Conservation (phyloP, 1,140 invertebrate species). For the Batillaria attramentaria region DNA sequence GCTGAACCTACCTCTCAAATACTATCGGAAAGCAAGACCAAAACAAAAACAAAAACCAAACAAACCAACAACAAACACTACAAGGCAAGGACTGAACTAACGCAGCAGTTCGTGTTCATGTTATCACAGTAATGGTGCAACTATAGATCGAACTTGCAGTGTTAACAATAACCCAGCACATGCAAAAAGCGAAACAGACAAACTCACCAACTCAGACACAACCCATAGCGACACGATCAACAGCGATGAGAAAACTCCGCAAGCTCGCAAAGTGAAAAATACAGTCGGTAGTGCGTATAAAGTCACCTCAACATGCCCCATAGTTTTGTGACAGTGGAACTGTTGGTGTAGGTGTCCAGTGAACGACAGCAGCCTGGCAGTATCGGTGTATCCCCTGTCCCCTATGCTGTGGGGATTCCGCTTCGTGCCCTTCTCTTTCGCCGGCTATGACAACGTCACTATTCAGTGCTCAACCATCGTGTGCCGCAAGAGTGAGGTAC, state of each 20-base stretch:
- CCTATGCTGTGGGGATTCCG: not conserved
- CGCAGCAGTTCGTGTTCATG: too few relatives aligned
- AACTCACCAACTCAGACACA: not conserved
- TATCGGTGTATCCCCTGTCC: not conserved
- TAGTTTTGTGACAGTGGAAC: not conserved
- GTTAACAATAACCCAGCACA: too few relatives aligned
- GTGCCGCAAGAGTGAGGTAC: not conserved
- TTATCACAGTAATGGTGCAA: too few relatives aligned
- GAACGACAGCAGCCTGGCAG: too few relatives aligned
- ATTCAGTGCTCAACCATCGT: not conserved
- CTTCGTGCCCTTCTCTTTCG: slow-evolving; percentile 8
- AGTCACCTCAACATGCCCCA: not conserved
- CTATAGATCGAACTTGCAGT: too few relatives aligned
- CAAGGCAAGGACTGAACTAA: too few relatives aligned
- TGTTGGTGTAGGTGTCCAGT: slow-evolving; percentile 8
- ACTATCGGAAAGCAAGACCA: not conserved
- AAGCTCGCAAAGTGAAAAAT: not conserved
- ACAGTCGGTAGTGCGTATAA: not conserved
- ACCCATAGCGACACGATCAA: not conserved
- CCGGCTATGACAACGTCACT: not conserved
- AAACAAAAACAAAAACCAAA: not conserved
- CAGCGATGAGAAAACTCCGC: not conserved
- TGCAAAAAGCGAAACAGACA: not conserved
- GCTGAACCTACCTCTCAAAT: not conserved
- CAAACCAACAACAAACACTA: not conserved